Evolutionary conservation across 2,888 invertebrate species (phyloP).

Genomic region (Vannuccia rotundouncinata): DNA sequence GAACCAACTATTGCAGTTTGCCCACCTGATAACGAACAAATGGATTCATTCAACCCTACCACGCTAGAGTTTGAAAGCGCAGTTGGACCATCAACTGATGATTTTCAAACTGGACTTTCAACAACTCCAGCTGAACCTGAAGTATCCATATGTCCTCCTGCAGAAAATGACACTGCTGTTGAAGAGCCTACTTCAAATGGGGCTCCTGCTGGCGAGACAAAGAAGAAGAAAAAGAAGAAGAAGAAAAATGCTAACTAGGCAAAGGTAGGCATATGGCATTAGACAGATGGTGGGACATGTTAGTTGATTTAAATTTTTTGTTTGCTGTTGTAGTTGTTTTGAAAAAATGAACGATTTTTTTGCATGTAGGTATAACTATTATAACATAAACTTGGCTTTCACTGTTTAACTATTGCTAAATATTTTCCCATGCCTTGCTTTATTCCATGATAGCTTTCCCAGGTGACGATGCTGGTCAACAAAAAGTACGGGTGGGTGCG

Average conservation of each 20-base stretch:
- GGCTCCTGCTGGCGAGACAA: not conserved
- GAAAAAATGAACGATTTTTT: too few species aligned
- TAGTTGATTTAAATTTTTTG: not conserved
- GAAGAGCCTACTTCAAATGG: not conserved
- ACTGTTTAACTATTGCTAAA: too few species aligned
- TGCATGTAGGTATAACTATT: too few species aligned
- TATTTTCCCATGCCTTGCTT: too few species aligned
- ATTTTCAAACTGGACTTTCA: not conserved
- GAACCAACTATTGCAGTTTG: not conserved
- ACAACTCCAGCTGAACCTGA: not conserved
- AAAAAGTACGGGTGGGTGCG: constrained; percentile 1
- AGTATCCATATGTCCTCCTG: not conserved
- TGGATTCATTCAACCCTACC: not conserved
- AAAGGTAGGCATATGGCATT: not conserved
- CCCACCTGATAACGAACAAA: not conserved
- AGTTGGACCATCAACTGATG: not conserved
- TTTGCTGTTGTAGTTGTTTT: too few species aligned
- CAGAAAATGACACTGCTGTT: not conserved
- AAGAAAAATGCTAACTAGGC: not conserved
- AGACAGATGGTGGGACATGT: not conserved
- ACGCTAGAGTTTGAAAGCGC: not conserved
- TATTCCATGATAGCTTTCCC: not conserved
- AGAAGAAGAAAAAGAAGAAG: constrained; percentile 12
- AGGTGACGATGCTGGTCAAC: not conserved
- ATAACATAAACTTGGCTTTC: too few species aligned